These are phyloP conservation scores for Bradypodion ventrale DNA, from an alignment of 2,797 vertebrate genomes.

Conservation along the genomic window DNA sequence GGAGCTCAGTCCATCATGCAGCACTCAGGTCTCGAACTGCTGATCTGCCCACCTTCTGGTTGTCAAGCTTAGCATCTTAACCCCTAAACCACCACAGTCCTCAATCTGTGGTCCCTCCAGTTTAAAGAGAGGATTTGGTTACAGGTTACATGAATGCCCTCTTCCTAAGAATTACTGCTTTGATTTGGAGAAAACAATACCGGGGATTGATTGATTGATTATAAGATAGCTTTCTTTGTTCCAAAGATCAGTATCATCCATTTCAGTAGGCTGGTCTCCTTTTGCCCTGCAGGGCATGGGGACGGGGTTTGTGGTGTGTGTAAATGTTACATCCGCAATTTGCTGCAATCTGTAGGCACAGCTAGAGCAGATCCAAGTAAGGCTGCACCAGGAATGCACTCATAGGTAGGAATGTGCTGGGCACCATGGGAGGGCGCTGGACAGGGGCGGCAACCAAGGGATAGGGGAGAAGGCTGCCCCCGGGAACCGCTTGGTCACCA, in stretches of 20 bases:
- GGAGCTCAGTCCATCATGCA: no score
- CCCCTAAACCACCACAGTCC: no score
- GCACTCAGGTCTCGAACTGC: no score
- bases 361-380: not conserved
- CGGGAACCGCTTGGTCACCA: no score
- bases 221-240: not conserved
- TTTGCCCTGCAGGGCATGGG: not conserved
- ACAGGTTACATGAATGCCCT: not conserved
- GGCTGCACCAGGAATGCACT: not conserved
- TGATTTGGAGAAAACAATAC: not conserved
- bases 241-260: not conserved
- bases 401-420: no score
- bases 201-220: not conserved
- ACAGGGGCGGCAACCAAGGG: no score
- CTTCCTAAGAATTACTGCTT: not conserved
- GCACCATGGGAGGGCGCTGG: no score
- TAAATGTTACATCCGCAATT: not conserved
- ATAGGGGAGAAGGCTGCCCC: no score
- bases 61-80: no score
- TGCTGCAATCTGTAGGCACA: not conserved
- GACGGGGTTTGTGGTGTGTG: not conserved
- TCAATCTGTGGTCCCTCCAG: not conserved
- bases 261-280: not conserved
- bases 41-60: no score
- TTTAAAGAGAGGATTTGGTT: not conserved